Conservation (phyloP, 2,113 vertebrate genomes). For the Rhea pennata region DNA sequence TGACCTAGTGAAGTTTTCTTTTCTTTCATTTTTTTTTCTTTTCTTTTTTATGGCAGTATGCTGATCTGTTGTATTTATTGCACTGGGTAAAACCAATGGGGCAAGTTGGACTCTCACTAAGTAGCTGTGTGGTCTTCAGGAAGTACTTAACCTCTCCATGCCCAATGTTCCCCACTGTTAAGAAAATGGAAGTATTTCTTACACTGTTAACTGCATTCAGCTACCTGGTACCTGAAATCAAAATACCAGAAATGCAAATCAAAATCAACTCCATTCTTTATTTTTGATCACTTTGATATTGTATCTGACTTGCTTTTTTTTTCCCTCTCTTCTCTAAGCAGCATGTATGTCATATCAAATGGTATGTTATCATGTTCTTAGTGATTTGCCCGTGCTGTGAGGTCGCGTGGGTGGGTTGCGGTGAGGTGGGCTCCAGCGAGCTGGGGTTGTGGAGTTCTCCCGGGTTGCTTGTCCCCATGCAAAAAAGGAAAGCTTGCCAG, state of each 20-base stretch:
- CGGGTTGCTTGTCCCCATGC: background rate
- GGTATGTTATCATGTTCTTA: rapidly evolving
- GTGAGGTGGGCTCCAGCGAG: background rate
- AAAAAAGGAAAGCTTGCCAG: background rate
- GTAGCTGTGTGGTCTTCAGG: no score
- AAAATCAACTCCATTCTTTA: background rate
- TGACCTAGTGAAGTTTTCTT: background rate
- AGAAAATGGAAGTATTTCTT: background rate
- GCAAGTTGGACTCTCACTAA: background rate
- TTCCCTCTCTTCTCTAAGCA: background rate
- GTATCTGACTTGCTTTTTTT: background rate
- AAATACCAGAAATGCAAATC: background rate
- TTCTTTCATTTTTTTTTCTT: no score
- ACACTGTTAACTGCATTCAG: background rate
- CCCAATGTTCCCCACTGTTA: no score
- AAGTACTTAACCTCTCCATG: background rate
- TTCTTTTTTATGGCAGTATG: background rate
- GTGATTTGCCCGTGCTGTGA: rapidly evolving
- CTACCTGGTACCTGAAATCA: background rate
- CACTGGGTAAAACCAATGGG: background rate
- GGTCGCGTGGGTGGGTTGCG: no score
- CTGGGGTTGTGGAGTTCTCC: background rate
- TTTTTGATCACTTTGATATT: rapidly evolving
- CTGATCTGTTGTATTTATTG: background rate
- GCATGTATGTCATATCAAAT: rapidly evolving